Base-by-base conservation (phyloP, 1,140 invertebrate species). In the Nephila pilipes region DNA sequence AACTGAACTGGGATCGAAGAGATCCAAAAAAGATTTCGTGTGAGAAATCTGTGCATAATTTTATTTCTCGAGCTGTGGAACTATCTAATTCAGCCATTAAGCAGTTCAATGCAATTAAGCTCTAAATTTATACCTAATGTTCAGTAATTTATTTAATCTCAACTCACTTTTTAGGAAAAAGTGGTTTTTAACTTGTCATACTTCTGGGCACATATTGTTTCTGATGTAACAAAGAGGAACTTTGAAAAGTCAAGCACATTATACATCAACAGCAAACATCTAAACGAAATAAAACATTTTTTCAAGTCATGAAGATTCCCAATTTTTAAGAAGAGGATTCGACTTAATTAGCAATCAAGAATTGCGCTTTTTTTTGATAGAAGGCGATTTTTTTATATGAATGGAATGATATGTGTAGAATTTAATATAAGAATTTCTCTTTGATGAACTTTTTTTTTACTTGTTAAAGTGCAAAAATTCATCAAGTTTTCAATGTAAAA, bases 201-300 rank as follows among this genome's bases (percentile, higher is more conserved):
- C 22, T 63, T 63, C 60, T 63, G 60, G 60, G 60, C 46, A 63
- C 60, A 22, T 63, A 32, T 29, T 69, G 29, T 29, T 69, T 69
- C 29, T 25, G 29, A 16, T 32, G n/a, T 14, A 69, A 69, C 65
- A 16, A 81, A 54, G 46, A 81, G 79, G 79, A 81, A 81, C 79
- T 54, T 81, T 81, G 79, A 46, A 46, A 18, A 81, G 46, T 81
- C 46, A 81, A 81, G 55, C 55, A 29, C 65, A 25, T 85, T 58
- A 58, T 29, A 85, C 83, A 85, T 29, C 29, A 85, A 85, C 83
- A 85, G 29, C 55, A 57, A 85, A 85, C 83, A 85, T 85, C 83
- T 85, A 85, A 85, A 85, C 55, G 83, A 85, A 85, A 85, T 58
- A 85, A 85, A 58, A 46, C 12, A 58, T 25, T 32, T 16, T 57